These are phyloP conservation scores for Neodontobutis hainanensis DNA, from an alignment of 2,113 vertebrate genomes.

Conservation along the genomic window DNA sequence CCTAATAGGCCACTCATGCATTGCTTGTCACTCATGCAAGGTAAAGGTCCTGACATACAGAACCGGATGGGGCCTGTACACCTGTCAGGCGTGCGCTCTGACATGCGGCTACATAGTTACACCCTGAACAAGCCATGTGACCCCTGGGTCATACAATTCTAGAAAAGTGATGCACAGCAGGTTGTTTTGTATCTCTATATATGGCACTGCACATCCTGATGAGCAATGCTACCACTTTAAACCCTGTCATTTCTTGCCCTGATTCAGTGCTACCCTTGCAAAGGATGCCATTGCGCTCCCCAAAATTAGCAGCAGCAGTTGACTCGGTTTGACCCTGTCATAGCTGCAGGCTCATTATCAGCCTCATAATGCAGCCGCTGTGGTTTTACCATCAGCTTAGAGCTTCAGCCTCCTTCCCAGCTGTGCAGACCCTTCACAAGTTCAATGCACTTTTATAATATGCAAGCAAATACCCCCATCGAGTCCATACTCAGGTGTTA, in stretches of 20 bases:
- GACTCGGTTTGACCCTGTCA: slow-evolving; percentile 59
- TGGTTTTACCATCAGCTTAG: slow-evolving; percentile 28
- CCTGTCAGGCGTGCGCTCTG: slow-evolving; percentile 42
- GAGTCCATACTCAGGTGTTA: slow-evolving; percentile 35
- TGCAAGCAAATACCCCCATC: neutral
- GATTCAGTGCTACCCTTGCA: neutral
- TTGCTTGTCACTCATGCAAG: slow-evolving; percentile 50
- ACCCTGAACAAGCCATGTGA: neutral
- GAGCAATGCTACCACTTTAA: slow-evolving; percentile 21
- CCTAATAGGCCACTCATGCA: slow-evolving; percentile 54
- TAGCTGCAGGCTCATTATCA: slow-evolving; percentile 53
- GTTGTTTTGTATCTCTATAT: slow-evolving; percentile 13
- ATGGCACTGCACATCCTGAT: slow-evolving; percentile 20
- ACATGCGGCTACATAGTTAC: slow-evolving; percentile 26
- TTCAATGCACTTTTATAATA: neutral
- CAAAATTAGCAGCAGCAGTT: slow-evolving; percentile 52
- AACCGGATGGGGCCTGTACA: slow-evolving; percentile 12
- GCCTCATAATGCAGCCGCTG: slow-evolving; percentile 31
- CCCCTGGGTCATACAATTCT: slow-evolving; percentile 28
- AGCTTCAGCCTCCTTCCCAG: slow-evolving; percentile 22
- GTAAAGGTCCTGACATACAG: slow-evolving; percentile 47
- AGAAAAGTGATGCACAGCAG: slow-evolving; percentile 23
- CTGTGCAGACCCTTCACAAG: slow-evolving; percentile 7
- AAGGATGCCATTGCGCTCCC: neutral
- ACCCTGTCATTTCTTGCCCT: slow-evolving; percentile 2